phyloP scores from a whole-genome alignment of 1,140 invertebrate genomes.

The Xylocopa sonorina region DNA sequence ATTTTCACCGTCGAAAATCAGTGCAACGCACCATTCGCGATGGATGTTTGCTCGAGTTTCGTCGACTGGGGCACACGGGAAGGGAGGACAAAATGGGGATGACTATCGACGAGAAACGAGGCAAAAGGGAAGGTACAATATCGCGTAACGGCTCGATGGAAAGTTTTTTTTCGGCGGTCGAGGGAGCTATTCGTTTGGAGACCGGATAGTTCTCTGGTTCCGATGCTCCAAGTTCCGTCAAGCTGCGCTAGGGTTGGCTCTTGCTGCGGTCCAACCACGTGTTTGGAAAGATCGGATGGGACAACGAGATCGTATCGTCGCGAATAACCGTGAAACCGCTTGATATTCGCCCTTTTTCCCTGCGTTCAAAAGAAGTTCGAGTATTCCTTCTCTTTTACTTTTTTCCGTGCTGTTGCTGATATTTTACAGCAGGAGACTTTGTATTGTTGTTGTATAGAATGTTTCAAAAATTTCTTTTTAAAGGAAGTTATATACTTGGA shows the following conservation, averaged over 20 bases:
- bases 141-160: neutral
- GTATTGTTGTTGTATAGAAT: neutral
- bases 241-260: neutral
- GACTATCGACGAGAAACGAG: conserved; percentile 5
- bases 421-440: neutral
- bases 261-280: conserved; percentile 9
- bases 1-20: too few species aligned
- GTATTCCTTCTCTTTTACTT: neutral
- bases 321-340: conserved; percentile 2
- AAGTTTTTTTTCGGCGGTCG: neutral
- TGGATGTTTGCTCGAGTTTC: too few species aligned
- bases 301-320: conserved; percentile 8
- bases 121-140: neutral
- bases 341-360: neutral
- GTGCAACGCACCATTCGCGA: too few species aligned
- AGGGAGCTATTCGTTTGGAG: neutral
- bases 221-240: conserved; percentile 7
- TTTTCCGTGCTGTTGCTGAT: too few species aligned
- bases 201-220: neutral
- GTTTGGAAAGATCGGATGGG: neutral
- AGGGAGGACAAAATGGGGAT: neutral
- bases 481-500: too few species aligned
- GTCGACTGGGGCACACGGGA: too few species aligned
- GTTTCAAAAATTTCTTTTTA: too few species aligned
- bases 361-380: neutral